Evolutionary conservation across 1,140 invertebrate species (phyloP).

Genomic region (Penaeus chinensis): DNA sequence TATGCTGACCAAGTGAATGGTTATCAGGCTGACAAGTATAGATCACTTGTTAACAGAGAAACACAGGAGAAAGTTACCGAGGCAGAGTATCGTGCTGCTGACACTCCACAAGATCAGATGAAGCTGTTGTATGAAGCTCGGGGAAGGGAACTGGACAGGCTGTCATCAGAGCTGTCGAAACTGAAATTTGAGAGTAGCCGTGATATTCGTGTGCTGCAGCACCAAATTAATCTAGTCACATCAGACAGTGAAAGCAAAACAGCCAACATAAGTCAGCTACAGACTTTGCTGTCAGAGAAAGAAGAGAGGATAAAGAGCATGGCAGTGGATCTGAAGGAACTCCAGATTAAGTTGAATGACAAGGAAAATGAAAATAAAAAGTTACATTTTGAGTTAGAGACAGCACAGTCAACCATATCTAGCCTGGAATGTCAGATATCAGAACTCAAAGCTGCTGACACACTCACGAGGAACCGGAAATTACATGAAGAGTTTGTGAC

Average conservation of each 20-base stretch:
- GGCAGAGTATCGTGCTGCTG: constrained; percentile 32
- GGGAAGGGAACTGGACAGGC: constrained; percentile 54
- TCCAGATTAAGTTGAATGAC: constrained; percentile 22
- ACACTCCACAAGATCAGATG: constrained; percentile 51
- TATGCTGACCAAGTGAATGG: neutral
- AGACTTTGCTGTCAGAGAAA: constrained; percentile 51
- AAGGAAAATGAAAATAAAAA: constrained; percentile 45
- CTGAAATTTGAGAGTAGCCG: constrained; percentile 52
- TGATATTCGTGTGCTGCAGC: constrained; percentile 47
- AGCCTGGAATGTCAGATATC: constrained; percentile 53
- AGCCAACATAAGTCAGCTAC: constrained; percentile 43
- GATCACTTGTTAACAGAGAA: neutral
- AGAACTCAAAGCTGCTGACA: constrained; percentile 50
- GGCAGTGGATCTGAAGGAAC: constrained; percentile 40
- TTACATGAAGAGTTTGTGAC: constrained; percentile 57
- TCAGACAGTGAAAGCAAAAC: constrained; percentile 51
- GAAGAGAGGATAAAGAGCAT: constrained; percentile 45
- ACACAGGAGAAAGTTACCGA: neutral
- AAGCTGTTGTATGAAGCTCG: constrained; percentile 58
- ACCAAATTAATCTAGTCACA: constrained; percentile 54
- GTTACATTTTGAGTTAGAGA: constrained; percentile 50
- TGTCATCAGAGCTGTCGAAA: constrained; percentile 45
- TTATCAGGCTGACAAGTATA: constrained; percentile 28
- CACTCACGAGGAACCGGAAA: constrained; percentile 45
- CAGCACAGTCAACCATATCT: constrained; percentile 55